Evolutionary conservation across 1,140 invertebrate species (phyloP).

Genomic region (Cydia fagiglandana): DNA sequence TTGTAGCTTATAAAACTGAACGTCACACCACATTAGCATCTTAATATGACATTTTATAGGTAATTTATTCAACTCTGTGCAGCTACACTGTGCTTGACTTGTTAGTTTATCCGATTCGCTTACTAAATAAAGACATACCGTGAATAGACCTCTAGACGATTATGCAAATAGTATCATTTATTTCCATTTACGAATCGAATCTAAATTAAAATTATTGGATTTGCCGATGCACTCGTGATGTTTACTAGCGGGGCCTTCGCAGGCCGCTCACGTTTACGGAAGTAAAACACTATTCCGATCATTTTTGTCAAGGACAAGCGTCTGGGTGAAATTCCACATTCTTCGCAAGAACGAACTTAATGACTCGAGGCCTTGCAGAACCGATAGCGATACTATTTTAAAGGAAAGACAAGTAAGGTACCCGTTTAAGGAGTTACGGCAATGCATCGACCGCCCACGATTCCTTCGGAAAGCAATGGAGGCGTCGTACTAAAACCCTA

Average conservation of each 20-base stretch:
- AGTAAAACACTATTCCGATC: constrained; percentile 45
- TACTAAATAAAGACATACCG: constrained; percentile 60
- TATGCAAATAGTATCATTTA: constrained; percentile 67
- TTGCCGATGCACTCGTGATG: constrained; percentile 44
- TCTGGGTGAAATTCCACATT: constrained; percentile 38
- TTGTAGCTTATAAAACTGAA: constrained; percentile 37
- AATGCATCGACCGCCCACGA: constrained; percentile 72
- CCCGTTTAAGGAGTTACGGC: constrained; percentile 61
- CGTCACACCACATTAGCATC: constrained; percentile 46
- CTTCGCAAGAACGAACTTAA: constrained; percentile 49
- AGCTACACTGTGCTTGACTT: constrained; percentile 41
- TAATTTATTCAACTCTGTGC: constrained; percentile 56
- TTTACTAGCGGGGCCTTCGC: constrained; percentile 38
- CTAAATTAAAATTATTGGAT: constrained; percentile 41
- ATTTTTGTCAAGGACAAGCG: constrained; percentile 45
- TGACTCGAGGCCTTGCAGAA: constrained; percentile 51
- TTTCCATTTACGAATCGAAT: constrained; percentile 60
- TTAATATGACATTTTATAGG: constrained; percentile 58
- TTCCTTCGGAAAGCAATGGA: constrained; percentile 58
- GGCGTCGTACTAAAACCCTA: constrained; percentile 63
- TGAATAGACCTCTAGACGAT: constrained; percentile 49
- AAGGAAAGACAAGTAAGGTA: constrained; percentile 68
- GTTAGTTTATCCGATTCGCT: constrained; percentile 49
- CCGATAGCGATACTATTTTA: constrained; percentile 61
- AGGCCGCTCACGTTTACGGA: constrained; percentile 48